A percentile compares a stretch with the other conserved stretches of the same genome.
These are phyloP conservation scores for Phalera bucephala DNA, from an alignment of 2,888 invertebrate species.

Conservation along the genomic window DNA sequence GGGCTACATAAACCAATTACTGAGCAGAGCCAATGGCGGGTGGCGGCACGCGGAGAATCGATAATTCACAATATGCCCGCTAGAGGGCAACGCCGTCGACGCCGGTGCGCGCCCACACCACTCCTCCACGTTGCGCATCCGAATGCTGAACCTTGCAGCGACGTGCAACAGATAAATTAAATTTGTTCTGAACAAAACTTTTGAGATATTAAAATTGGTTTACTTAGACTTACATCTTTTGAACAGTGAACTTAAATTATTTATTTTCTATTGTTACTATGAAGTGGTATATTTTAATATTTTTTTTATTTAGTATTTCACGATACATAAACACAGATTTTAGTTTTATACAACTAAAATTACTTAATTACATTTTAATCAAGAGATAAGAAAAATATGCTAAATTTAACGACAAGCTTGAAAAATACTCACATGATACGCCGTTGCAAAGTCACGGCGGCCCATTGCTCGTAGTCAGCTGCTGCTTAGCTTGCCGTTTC, in stretches of 20 bases:
- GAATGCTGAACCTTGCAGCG: constrained; percentile 56
- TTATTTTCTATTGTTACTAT: no score
- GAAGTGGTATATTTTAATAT: no score
- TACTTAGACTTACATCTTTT: no score
- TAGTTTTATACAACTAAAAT: no score
- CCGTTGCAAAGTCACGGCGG: constrained; percentile 60
- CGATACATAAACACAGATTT: no score
- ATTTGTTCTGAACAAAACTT: not conserved
- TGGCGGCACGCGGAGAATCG: constrained; percentile 70
- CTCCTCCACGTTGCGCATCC: constrained; percentile 78
- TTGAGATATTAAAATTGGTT: no score
- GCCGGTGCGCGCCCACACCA: constrained; percentile 75
- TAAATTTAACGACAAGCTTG: no score
- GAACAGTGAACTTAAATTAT: no score
- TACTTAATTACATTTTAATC: no score
- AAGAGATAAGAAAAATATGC: no score
- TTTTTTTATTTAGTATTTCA: no score
- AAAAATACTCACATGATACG: constrained; percentile 34
- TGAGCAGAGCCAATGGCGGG: constrained; percentile 73
- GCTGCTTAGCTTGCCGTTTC: constrained; percentile 88
- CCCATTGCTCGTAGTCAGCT: constrained; percentile 83
- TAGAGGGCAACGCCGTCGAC: constrained; percentile 74
- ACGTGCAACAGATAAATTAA: constrained; percentile 32
- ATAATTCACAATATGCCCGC: constrained; percentile 80
- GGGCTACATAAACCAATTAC: constrained; percentile 79